Evolutionary conservation across 1,140 invertebrate species (phyloP), one percentile per base, ranked within the genome.

Genomic region (Trichonephila clavata): DNA sequence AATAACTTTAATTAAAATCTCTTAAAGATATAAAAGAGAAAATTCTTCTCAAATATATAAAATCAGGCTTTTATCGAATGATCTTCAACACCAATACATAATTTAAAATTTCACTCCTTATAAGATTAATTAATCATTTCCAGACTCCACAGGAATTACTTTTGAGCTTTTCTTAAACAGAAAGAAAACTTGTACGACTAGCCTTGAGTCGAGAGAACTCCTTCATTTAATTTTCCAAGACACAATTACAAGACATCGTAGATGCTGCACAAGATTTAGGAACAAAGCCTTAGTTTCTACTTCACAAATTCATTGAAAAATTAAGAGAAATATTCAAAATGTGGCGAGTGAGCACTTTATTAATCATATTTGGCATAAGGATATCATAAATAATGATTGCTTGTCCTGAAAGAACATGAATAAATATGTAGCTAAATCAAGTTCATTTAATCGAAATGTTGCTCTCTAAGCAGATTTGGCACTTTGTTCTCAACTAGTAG

Each of bases 361-460:
- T 89, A 77, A 21, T 57, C n/a, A 21, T 71, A 68, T 71, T 63
- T 71, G 43, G 43, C 24, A 57, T 68, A 77, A 71, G 32, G 32
- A 24, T 86, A 27, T 63, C 84, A 86, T 24, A 63, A 86, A 86
- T 77, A 71, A 89, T 77, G 65, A 71, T 43, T 60, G 61, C 21
- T 65, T 27, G 13, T 39, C 50, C 21, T 86, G 83, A 32, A 24
- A 20, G 59, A 71, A 57, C 77, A 92, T 68, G 91, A 86, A 77
- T 92, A 92, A 84, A 92, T 57, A 61, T 68, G 77, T 27, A 50
- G 24, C 18, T 61, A 86, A 92, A 92, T 86, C 90, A 86, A 71
- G 83, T 39, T 59, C 91, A 60, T 86, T 92, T 92, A 68, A 86
- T 92, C 80, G 86, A 86, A 92, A 92, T 50, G 83, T 92, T 86